Percentiles rank a stretch among this genome's conserved stretches.
These are phyloP conservation scores for Leptodirus hochenwartii DNA, from an alignment of 2,888 invertebrate genomes.

Conservation along the genomic window DNA sequence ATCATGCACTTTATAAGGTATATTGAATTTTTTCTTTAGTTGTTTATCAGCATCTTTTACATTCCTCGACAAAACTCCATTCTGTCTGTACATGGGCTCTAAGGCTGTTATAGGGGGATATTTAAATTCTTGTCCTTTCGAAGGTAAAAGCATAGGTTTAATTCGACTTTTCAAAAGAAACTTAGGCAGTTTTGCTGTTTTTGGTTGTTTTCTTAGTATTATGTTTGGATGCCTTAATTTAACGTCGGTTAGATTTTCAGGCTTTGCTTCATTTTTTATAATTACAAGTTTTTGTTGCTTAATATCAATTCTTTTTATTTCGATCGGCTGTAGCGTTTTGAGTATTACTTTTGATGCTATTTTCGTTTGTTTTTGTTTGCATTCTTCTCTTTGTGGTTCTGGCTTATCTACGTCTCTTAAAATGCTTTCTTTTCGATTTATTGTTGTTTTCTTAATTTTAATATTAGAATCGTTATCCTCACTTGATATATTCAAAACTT, in stretches of 20 bases:
- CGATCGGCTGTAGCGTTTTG: constrained; percentile 21
- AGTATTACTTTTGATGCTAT: constrained; percentile 13
- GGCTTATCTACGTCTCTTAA: constrained; percentile 13
- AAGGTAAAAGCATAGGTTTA: constrained; percentile 27
- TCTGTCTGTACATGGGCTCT: constrained; percentile 25
- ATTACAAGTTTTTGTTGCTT: constrained; percentile 38
- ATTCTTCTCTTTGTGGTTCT: constrained; percentile 9
- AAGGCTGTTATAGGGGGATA: constrained; percentile 22
- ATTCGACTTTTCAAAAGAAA: constrained; percentile 30
- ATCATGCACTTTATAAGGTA: too few relatives aligned
- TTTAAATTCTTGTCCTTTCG: constrained; percentile 20
- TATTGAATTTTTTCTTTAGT: too few relatives aligned
- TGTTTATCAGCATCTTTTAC: constrained; percentile 30
- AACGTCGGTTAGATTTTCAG: constrained; percentile 40
- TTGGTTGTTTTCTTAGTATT: constrained; percentile 20
- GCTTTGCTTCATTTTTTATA: constrained; percentile 30
- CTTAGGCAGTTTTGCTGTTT: constrained; percentile 25
- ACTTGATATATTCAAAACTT: constrained; percentile 15
- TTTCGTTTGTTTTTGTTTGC: constrained; percentile 15
- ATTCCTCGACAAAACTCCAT: constrained; percentile 30
- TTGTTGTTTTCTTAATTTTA: constrained; percentile 17
- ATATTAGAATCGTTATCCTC: constrained; percentile 13
- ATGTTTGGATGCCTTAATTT: constrained; percentile 26
- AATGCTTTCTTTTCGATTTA: constrained; percentile 4
- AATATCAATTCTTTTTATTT: constrained; percentile 35